Percentiles rank a stretch among this genome's conserved stretches.
Conservation (phyloP, 2,888 invertebrate species). For the Luperina testacea region DNA sequence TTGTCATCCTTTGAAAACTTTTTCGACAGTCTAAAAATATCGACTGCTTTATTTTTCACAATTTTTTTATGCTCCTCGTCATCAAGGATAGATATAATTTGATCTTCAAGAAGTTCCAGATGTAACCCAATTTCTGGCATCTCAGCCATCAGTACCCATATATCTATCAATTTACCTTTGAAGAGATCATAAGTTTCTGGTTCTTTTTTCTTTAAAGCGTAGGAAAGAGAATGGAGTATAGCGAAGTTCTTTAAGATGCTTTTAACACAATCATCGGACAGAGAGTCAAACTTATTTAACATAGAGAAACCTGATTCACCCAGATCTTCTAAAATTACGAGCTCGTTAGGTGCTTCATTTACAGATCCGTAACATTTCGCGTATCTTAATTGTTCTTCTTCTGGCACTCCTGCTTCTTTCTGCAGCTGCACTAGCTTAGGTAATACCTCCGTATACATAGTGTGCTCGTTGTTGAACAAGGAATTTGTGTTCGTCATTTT, state of each 20-base stretch:
- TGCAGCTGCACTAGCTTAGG: conserved; percentile 73
- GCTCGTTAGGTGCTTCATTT: conserved; percentile 69
- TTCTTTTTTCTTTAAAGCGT: conserved; percentile 71
- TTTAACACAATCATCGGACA: conserved; percentile 70
- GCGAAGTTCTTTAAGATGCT: conserved; percentile 74
- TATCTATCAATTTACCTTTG: conserved; percentile 61
- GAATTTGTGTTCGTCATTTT: conserved; percentile 49
- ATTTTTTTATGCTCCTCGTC: conserved; percentile 63
- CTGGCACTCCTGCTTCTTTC: conserved; percentile 67
- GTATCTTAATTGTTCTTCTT: conserved; percentile 68
- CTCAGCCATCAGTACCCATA: conserved; percentile 24
- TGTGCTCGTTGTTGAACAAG: conserved; percentile 72
- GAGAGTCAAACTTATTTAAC: conserved; percentile 70
- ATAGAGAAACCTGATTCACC: conserved; percentile 66
- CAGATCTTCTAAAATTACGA: conserved; percentile 77
- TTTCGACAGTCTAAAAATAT: conserved; percentile 11
- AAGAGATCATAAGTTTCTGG: conserved; percentile 65
- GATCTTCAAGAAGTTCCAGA: conserved; percentile 56
- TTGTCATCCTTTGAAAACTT: conserved; percentile 59
- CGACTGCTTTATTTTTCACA: conserved; percentile 57
- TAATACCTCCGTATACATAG: conserved; percentile 72
- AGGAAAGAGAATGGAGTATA: conserved; percentile 75
- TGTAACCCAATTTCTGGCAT: conserved; percentile 18
- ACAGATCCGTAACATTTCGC: conserved; percentile 73
- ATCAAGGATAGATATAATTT: conserved; percentile 59